phyloP scores from a whole-genome alignment of 2,888 invertebrate species.

The Malthinus flaveolus region DNA sequence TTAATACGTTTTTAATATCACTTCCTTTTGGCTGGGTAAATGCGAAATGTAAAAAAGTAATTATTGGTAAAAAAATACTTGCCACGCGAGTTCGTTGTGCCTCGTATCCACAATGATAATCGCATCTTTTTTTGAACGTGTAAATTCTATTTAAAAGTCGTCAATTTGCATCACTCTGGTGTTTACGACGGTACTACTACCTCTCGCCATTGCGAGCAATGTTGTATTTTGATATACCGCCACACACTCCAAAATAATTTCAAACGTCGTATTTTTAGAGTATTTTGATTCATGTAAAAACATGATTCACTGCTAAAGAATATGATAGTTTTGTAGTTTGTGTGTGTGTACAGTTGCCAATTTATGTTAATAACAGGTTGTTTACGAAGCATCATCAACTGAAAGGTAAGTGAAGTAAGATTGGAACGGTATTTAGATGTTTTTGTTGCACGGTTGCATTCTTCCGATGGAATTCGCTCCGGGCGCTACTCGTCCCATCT shows the following conservation, averaged over 20 bases:
- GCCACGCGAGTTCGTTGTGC: constrained; percentile 3
- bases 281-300: constrained; percentile 8
- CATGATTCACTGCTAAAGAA: constrained; percentile 5
- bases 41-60: constrained; percentile 3
- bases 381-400: constrained; percentile 14
- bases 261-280: neutral
- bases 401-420: constrained; percentile 18
- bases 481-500: constrained; percentile 23
- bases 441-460: constrained; percentile 30
- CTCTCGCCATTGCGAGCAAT: neutral
- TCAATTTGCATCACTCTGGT: neutral
- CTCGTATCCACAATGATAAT: neutral
- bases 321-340: neutral
- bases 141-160: neutral
- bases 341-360: constrained; percentile 19
- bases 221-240: neutral
- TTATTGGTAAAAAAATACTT: constrained; percentile 3
- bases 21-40: neutral
- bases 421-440: constrained; percentile 23
- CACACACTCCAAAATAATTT: neutral
- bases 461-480: constrained; percentile 22
- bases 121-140: neutral
- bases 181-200: neutral
- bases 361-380: constrained; percentile 22
- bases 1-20: no score